Evolutionary conservation across 30 jellyfish, hydroid and myxozoan genomes (phyloP), one percentile per base, ranked within the genome.

Genomic region (Aurelia sp.): DNA sequence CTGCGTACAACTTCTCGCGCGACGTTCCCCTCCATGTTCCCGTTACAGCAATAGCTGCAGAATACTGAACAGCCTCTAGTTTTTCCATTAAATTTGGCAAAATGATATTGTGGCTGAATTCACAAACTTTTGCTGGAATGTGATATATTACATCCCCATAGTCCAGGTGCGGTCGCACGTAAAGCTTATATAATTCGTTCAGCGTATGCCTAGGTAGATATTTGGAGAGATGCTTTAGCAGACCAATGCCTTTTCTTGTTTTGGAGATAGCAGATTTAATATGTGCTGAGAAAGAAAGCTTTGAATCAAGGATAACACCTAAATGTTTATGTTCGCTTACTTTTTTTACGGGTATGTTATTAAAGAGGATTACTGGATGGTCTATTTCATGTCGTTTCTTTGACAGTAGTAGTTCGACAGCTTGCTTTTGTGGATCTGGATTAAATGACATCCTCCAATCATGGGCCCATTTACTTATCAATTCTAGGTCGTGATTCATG

Each of bases 361-460:
- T 76, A 67, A 87, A 87, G 67, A 50, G 48, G 38, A 86, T 68
- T 61, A 50, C 86, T 38, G 90, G 96, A 87, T 65, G 86, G 57
- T 75, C 75, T 11, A 64, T 69, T 67, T 76, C 72, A 77, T 6
- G 55, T 48, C 84, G 21, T 87, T 87, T 87, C 73, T 41, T 76
- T 33, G 96, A 87, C 50, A 87, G 27, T 1, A 53, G n/a, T 31
- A 86, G 33, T 74, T 86, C 95, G 48, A 86, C 95, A 27, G 91
- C 95, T 76, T 86, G 95, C 62, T 86, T 86, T 35, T 74, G 87
- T 35, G 95, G 95, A 76, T 86, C 90, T 19, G 91, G 85, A 67
- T 86, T 86, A 77, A 86, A 86, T 77, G 95, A 87, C 96, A 87
- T 76, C 63, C 80, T 87, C 90, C 96, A 75, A 60, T 87, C 90